These are phyloP conservation scores for Zaprionus vittiger DNA, from an alignment of 1,140 invertebrate genomes.

Conservation along the genomic window DNA sequence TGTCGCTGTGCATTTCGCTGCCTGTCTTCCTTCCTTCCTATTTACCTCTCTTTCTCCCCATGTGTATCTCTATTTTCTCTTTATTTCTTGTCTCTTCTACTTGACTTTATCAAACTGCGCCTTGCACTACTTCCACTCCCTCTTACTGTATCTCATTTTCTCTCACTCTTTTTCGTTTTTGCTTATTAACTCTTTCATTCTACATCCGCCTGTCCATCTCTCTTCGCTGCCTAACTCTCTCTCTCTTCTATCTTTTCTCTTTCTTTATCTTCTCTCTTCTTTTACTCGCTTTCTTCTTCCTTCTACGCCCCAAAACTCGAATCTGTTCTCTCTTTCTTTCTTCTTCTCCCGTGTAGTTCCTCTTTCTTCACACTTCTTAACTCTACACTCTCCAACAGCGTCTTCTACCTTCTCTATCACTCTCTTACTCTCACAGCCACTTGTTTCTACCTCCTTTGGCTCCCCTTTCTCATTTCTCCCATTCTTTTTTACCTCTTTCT, in stretches of 20 bases:
- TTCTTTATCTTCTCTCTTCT: background rate
- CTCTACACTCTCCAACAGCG: no score
- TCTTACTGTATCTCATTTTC: background rate
- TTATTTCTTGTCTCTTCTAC: background rate
- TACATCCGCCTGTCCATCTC: background rate
- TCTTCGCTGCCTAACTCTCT: background rate
- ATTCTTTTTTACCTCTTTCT: no score
- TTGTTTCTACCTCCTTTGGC: no score
- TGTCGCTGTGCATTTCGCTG: background rate
- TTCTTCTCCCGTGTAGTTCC: no score
- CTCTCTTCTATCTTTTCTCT: background rate
- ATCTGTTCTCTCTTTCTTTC: no score
- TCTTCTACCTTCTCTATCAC: no score
- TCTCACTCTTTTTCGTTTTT: background rate
- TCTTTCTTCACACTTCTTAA: no score
- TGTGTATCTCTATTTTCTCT: background rate
- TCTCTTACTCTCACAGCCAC: no score
- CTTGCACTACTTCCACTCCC: background rate
- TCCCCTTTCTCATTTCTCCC: no score
- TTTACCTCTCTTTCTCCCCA: background rate
- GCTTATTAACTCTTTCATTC: no score
- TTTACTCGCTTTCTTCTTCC: background rate
- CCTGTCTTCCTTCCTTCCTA: background rate
- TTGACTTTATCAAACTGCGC: background rate
- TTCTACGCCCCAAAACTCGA: no score